Percentiles rank a stretch among this genome's conserved stretches.
Conservation (phyloP, 2,113 vertebrate species). For the Odocoileus hemionus region DNA sequence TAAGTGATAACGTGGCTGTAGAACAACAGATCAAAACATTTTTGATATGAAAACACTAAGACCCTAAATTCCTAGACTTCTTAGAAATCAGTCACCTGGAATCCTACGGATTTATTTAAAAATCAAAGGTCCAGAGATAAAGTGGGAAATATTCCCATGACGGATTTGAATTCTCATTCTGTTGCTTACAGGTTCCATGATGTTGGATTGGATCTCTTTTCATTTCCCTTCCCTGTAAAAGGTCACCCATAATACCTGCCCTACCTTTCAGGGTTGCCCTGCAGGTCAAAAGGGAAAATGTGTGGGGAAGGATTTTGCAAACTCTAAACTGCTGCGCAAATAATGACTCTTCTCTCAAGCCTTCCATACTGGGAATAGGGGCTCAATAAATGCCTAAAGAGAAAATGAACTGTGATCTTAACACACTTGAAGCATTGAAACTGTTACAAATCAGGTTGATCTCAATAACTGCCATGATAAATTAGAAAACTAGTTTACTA, state of each 20-base stretch:
- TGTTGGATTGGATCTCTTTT: neutral
- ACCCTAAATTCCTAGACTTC: neutral
- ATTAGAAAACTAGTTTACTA: neutral
- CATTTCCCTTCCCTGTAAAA: neutral
- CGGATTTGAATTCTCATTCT: neutral
- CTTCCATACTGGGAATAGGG: neutral
- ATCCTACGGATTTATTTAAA: constrained; percentile 4
- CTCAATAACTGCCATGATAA: neutral
- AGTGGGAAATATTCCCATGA: neutral
- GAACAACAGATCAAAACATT: constrained; percentile 66
- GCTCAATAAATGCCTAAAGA: neutral
- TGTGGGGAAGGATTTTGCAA: neutral
- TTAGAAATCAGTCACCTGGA: neutral
- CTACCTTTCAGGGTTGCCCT: neutral
- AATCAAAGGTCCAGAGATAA: neutral
- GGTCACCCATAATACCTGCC: neutral
- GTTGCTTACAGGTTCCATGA: neutral
- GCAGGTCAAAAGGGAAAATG: neutral
- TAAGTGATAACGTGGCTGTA: constrained; percentile 60
- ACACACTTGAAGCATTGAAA: neutral
- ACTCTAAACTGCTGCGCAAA: neutral
- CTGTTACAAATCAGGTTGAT: neutral
- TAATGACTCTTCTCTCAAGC: neutral
- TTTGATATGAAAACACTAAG: neutral
- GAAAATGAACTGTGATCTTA: neutral